Evolutionary conservation across 64 coral and sea anemone genomes (phyloP), one percentile per base, ranked within the genome.

Genomic region (Actinia tenebrosa): DNA sequence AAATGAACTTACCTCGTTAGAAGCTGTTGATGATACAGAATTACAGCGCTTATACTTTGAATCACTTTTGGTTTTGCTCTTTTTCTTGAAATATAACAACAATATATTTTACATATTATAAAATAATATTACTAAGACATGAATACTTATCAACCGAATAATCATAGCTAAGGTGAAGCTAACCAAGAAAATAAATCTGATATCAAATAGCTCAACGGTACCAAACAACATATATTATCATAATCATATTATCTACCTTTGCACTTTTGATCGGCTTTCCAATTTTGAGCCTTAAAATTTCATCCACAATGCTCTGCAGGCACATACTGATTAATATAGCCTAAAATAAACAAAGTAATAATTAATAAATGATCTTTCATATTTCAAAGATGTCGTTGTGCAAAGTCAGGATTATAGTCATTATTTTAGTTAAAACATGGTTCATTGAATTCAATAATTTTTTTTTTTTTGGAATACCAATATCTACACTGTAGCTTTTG

Each of bases 291-390:
- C 93, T 66, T n/a, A 98, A 79, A 52, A 98, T 98, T 85, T 98
- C 96, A 95, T 98, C 96, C 45, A 98, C 96, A 87, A 98, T 98
- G 62, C 93, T 92, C 79, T 98, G 96, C 63, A 98, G 84, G 45
- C 96, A 98, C 42, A 98, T 56, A 88, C 96, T 98, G 68, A 98
- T 92, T 19, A 94, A 80, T 10, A 98, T 92, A 3, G 96, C 96
- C 96, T 98, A 62, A 19, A 87, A 26, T 22, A 55, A 58, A 58
- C 2, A 58, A 58, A 14, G 2, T 23, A 20, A 66, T 66, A 8
- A n/a, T 66, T 2, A 61, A 61, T 14, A 60, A 60, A 60, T 60
- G 5, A 58, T 2, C 56, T 16, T 58, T 13, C 2, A 58, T 14
- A 58, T 58, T 58, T 58, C 63, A 20, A 37, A 37, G 30, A 37